These are phyloP conservation scores for Chloroceryle inda DNA, from an alignment of 2,797 vertebrate species.

Conservation along the genomic window DNA sequence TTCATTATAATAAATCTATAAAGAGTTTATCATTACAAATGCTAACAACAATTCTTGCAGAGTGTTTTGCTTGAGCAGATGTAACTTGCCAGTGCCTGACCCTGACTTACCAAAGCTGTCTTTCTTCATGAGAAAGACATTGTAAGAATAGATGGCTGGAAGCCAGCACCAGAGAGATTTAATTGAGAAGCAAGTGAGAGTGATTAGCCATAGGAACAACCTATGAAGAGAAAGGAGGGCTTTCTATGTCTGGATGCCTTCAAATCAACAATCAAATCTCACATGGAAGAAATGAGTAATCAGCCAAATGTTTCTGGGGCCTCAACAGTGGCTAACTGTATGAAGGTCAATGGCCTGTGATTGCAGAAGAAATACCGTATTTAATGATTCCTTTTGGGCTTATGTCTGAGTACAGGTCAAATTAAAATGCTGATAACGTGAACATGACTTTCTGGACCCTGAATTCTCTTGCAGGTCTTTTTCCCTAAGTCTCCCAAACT, in stretches of 20 bases:
- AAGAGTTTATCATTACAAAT: not conserved
- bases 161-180: not conserved
- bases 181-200: conserved; percentile 27
- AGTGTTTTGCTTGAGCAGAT: not conserved
- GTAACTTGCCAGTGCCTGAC: not conserved
- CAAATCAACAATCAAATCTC: conserved; percentile 51
- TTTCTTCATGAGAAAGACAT: not conserved
- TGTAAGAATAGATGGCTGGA: conserved; percentile 7
- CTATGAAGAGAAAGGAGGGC: not conserved
- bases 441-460: conserved; percentile 17
- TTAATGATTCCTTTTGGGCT: not conserved
- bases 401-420: not conserved
- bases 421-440: not conserved
- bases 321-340: not conserved
- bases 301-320: not conserved
- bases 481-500: not conserved
- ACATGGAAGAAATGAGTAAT: conserved; percentile 39
- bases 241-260: conserved; percentile 32
- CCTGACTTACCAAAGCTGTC: not conserved
- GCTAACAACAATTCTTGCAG: not conserved
- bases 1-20: not conserved
- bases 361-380: not conserved
- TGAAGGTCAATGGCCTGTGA: not conserved
- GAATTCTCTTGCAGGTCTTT: not conserved
- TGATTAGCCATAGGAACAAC: conserved; percentile 34